Percentiles rank a stretch among this genome's conserved stretches.
Conservation (phyloP, 2,888 invertebrate species). For the Oasisia sp. region DNA sequence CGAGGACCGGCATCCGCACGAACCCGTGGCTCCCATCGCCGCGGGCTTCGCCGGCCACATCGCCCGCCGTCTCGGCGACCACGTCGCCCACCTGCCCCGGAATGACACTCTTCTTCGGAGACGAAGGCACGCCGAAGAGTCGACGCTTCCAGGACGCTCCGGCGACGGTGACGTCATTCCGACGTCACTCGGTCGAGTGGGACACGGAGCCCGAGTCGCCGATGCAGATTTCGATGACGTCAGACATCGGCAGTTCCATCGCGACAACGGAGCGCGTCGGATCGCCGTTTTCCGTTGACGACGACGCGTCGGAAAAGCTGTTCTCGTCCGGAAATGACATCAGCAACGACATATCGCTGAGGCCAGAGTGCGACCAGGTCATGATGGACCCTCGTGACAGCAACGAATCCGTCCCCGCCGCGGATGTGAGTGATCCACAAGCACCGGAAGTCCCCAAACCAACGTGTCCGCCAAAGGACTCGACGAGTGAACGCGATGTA, state of each 20-base stretch:
- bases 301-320: background rate
- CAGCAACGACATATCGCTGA: background rate
- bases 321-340: slow-evolving; percentile 6
- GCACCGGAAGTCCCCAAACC: background rate
- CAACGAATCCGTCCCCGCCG: background rate
- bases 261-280: background rate
- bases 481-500: background rate
- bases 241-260: background rate
- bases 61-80: slow-evolving; percentile 30
- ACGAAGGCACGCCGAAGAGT: background rate
- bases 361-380: background rate
- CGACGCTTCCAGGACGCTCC: slow-evolving; percentile 13
- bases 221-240: background rate
- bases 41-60: slow-evolving; percentile 23
- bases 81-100: background rate
- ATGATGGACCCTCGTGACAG: background rate
- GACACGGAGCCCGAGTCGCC: background rate
- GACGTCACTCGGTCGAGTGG: background rate
- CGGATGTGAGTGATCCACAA: background rate
- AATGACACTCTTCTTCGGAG: background rate
- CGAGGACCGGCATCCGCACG: slow-evolving; percentile 34
- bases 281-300: background rate
- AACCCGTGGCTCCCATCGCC: slow-evolving; percentile 38
- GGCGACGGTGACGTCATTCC: background rate
- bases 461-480: background rate